Evolutionary conservation across 1,140 invertebrate genomes (phyloP).

Genomic region (Lethrus apterus): DNA sequence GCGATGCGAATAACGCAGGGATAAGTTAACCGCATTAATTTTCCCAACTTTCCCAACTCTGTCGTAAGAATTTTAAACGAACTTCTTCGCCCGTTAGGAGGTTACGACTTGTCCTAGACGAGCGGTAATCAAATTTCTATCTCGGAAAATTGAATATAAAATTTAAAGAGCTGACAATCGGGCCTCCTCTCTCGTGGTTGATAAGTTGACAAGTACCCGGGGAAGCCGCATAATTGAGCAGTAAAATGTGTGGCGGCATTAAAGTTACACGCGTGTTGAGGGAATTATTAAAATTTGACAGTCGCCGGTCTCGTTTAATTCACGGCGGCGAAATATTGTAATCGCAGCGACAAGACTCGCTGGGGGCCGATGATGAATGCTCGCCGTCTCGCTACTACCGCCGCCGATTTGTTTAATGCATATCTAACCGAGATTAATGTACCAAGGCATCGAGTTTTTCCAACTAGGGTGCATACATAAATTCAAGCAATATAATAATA

Average conservation of each 20-base stretch:
- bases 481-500: too few relatives aligned
- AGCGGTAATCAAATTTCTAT: conserved; percentile 33
- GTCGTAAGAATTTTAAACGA: conserved; percentile 23
- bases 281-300: conserved; percentile 33
- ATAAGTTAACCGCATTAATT: conserved; percentile 21
- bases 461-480: conserved; percentile 14
- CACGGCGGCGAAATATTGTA: conserved; percentile 19
- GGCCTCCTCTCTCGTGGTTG: conserved; percentile 19
- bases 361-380: conserved; percentile 25
- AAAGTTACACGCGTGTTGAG: conserved; percentile 24
- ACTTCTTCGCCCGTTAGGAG: conserved; percentile 18
- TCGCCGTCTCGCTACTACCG: conserved; percentile 20
- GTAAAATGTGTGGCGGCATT: conserved; percentile 30
- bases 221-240: conserved; percentile 33
- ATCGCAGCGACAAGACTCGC: conserved; percentile 22
- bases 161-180: conserved; percentile 36
- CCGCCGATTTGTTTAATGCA: conserved; percentile 31
- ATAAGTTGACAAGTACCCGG: conserved; percentile 32
- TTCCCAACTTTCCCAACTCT: conserved; percentile 19
- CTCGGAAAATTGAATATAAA: conserved; percentile 34
- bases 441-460: conserved; percentile 13
- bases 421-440: conserved; percentile 32
- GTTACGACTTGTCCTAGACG: conserved; percentile 23
- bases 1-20: too few relatives aligned
- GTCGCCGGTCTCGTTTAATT: conserved; percentile 23